phyloP scores from a whole-genome alignment of 2,113 vertebrate species.

The Coracopsis vasa region DNA sequence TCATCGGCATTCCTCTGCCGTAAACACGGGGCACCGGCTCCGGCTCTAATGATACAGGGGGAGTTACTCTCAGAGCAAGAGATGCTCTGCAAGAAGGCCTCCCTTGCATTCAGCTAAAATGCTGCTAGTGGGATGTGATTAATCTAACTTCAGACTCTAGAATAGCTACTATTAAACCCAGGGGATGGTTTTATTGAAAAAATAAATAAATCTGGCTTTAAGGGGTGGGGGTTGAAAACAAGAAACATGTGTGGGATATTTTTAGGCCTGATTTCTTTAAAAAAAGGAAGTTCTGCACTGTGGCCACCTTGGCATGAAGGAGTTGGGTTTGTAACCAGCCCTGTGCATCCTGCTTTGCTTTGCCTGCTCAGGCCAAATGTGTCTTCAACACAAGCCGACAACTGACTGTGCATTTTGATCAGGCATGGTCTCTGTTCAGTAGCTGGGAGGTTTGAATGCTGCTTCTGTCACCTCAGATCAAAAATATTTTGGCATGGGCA shows the following conservation, averaged over 20 bases:
- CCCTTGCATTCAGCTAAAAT: background rate
- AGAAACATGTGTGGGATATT: background rate
- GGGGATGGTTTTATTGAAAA: constrained; percentile 18
- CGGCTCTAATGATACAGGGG: background rate
- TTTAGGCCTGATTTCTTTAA: background rate
- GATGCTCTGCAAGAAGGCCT: constrained; percentile 3
- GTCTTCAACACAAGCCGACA: background rate
- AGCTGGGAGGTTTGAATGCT: background rate
- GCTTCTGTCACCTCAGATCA: background rate
- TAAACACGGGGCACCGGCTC: constrained; percentile 18
- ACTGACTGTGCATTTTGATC: background rate
- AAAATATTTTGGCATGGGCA: background rate
- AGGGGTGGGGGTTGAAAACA: background rate
- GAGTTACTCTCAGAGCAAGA: background rate
- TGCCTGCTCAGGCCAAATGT: background rate
- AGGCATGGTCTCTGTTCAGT: background rate
- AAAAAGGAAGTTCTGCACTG: fast-evolving
- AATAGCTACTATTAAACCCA: constrained; percentile 41
- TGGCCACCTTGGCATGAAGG: background rate
- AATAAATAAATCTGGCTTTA: constrained; percentile 21
- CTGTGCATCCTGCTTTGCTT: background rate
- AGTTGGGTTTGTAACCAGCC: background rate
- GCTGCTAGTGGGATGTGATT: constrained; percentile 25
- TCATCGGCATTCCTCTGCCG: constrained; percentile 44
- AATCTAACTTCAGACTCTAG: constrained; percentile 14